Base-by-base conservation (phyloP, 2,888 invertebrate species). In the Aleiodes leptofemur region DNA sequence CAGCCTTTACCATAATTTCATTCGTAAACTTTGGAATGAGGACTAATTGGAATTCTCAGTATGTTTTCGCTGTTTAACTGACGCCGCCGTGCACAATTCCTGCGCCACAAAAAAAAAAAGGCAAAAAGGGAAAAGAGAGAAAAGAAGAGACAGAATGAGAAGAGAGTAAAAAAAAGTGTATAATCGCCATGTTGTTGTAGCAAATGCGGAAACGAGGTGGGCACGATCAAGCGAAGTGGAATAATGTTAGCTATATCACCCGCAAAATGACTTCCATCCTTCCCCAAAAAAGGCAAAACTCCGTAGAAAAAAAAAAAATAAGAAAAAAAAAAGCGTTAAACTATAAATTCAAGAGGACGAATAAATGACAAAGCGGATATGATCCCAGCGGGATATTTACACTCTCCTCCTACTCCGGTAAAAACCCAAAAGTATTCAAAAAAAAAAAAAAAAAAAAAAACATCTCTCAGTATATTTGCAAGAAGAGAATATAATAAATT, bases 61-160 rank as follows among this genome's bases (percentile, higher is more conserved):
- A 64, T 64, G 14, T 48, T 38, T 64, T 64, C 64, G 64, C 64
- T 64, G 77, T 79, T 80, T 80, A 80, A 80, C 79, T 77, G 78
- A 79, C 77, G 78, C 79, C 77, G 76, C 78, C 77, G 80, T 77
- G 79, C 80, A 80, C 78, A 78, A 78, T 79, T 80, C 80, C 79
- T 79, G 77, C 72, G 78, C 77, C 77, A 75, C 77, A 79, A 79
- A 76, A 78, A 79, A 76, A 64, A 76, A 74, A 74, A 74, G 64
- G 57, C 74, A 72, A 59, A 74, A 16, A 89, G 91, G 79, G 92
- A 88, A 78, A 82, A 91, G 77, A 88, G 90, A 78, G 86, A 91
- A 56, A 89, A 92, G 82, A 91, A 92, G 80, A 92, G 93, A 69
- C 43, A 9, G 43, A 34, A 2, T 38, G 93, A 94, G n/a, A 8